phyloP scores from a whole-genome alignment of 2,888 invertebrate species.

The Ennomos erosarius region DNA sequence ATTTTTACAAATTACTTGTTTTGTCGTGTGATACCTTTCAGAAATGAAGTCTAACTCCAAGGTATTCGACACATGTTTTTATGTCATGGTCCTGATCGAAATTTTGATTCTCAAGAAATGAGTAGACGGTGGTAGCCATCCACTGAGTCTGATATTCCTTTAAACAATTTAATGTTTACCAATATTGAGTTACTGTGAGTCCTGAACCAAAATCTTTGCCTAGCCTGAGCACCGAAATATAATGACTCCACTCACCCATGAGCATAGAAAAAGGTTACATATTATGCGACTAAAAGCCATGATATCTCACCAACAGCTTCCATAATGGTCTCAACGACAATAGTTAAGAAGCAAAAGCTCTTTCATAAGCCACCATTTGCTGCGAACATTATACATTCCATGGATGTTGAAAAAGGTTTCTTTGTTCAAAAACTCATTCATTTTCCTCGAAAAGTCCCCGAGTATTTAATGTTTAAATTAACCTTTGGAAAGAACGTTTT shows the following conservation, averaged over 20 bases:
- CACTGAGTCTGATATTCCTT: too few relatives aligned
- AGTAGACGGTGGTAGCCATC: too few relatives aligned
- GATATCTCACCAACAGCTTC: constrained; percentile 22
- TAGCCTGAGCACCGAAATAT: not conserved
- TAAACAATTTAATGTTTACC: too few relatives aligned
- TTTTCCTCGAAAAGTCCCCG: constrained; percentile 31
- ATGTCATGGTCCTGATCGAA: too few relatives aligned
- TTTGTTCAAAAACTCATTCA: constrained; percentile 36
- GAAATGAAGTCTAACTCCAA: too few relatives aligned
- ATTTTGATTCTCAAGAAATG: too few relatives aligned
- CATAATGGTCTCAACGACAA: constrained; percentile 33
- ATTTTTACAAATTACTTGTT: too few relatives aligned
- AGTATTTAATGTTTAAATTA: constrained; percentile 34
- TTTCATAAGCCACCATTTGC: constrained; percentile 29
- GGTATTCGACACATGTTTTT: too few relatives aligned
- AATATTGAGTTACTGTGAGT: not conserved
- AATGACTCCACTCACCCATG: not conserved
- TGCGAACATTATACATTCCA: constrained; percentile 34
- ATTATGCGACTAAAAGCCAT: constrained; percentile 10
- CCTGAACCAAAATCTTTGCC: not conserved
- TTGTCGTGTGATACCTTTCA: too few relatives aligned
- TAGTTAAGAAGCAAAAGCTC: constrained; percentile 27
- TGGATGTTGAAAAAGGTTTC: constrained; percentile 29
- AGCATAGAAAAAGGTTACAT: not conserved
- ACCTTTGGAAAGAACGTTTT: constrained; percentile 32